Base-by-base conservation (phyloP, 2,888 invertebrate species). In the Andrena flavipes region DNA sequence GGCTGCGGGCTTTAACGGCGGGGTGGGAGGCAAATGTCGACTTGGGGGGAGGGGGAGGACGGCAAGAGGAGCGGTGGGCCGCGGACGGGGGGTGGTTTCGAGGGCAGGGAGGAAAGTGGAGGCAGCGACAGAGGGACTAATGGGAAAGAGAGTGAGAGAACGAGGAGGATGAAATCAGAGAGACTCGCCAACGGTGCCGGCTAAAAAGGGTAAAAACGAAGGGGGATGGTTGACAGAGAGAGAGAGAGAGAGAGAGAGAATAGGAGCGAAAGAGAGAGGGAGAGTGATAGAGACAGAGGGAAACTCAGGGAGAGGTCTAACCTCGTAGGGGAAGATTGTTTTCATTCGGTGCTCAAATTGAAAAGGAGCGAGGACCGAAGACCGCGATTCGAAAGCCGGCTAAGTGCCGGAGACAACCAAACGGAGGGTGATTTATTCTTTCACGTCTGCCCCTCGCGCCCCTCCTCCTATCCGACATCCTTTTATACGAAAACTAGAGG, bases 261-360 rank as follows among this genome's bases (percentile, higher is more conserved):
- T 13, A 3, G 10, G 42, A 42, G 42, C 1, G 42, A 13, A 42
- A 42, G 42, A 42, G 76, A 62, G 74, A 59, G 77, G 51, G 64
- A 33, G 81, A 76, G 35, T 35, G 51, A 13, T 13, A 42, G 23
- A 49, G 30, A 59, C 48, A 65, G 70, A 35, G 56, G 33, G 84
- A 80, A 77, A 79, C 76, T 60, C 78, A 71, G 69, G 68, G 80
- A 56, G 82, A 79, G 71, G 72, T 85, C 87, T 89, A 90, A 90
- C 89, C 87, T 91, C 87, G 87, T 85, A 85, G 87, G 89, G 89
- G 87, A 90, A 91, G 91, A 91, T 91, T 91, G 91, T 91, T 91
- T 91, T 91, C 90, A 91, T 91, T 91, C 90, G 90, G 85, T 86
- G 88, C 85, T 91, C 89, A 89, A 91, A 91, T 91, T 91, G 91